Evolutionary conservation across 2,797 vertebrate species (phyloP).

Genomic region (Sitta carolinensis): DNA sequence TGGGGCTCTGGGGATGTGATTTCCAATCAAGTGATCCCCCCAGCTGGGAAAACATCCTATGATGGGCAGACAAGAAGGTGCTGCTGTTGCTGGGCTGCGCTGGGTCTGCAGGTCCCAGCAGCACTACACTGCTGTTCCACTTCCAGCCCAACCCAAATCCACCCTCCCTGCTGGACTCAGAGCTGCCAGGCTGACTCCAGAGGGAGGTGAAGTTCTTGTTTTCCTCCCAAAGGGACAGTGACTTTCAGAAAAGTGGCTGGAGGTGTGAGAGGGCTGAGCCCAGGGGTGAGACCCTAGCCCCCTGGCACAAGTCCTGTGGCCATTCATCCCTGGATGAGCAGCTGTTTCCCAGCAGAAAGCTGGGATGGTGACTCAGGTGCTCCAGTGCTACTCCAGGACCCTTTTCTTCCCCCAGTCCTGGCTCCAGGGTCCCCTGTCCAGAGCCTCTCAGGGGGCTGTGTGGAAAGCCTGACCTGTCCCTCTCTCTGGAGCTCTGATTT

Average conservation of each 20-base stretch:
- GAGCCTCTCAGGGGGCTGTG: background rate
- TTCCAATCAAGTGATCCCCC: slow-evolving; percentile 25
- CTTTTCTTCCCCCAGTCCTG: background rate
- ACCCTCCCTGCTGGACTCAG: background rate
- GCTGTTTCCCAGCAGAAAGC: background rate
- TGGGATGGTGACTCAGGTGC: background rate
- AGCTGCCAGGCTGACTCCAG: background rate
- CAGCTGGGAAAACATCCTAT: background rate
- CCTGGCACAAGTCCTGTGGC: rapidly evolving
- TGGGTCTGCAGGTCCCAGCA: background rate
- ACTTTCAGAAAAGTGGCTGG: background rate
- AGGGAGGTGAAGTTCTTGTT: background rate
- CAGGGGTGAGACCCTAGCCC: background rate
- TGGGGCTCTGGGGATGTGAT: slow-evolving; percentile 1
- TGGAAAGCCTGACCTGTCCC: background rate
- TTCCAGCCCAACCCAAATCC: background rate
- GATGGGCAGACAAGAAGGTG: background rate
- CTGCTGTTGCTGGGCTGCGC: background rate
- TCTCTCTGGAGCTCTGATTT: background rate
- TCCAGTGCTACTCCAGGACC: background rate
- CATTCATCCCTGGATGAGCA: background rate
- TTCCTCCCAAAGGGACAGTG: background rate
- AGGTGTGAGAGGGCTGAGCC: background rate
- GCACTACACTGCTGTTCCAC: rapidly evolving
- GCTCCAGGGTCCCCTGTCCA: background rate